Percentiles rank a stretch among this genome's conserved stretches.
Evolutionary conservation across 2,888 invertebrate species (phyloP).

Genomic region (Cataglyphis rosenhaueri): DNA sequence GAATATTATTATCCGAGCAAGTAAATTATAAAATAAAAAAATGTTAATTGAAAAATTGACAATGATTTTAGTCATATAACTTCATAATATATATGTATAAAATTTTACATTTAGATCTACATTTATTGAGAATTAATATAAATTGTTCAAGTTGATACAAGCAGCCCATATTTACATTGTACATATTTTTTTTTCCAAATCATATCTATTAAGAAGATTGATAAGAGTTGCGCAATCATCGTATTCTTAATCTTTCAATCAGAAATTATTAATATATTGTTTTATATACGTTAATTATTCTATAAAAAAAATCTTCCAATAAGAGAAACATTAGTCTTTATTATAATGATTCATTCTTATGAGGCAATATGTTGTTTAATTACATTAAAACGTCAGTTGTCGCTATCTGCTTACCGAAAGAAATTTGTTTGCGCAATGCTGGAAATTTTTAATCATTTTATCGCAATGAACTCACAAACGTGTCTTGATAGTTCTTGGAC

Average conservation of each 20-base stretch:
- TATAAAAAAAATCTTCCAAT: not conserved
- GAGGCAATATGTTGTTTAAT: not conserved
- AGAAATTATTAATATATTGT: not conserved
- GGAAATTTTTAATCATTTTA: slow-evolving; percentile 41
- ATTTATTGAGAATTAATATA: not conserved
- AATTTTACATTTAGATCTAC: not conserved
- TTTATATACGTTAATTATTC: not conserved
- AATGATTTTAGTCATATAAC: not conserved
- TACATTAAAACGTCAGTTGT: slow-evolving; percentile 16
- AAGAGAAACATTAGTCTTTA: not conserved
- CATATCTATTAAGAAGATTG: no score
- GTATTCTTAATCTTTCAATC: not conserved
- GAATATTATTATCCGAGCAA: no score
- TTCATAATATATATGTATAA: not conserved
- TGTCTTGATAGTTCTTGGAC: slow-evolving; percentile 13
- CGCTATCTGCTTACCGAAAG: slow-evolving; percentile 36
- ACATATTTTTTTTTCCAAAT: not conserved
- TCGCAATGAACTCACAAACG: slow-evolving; percentile 32
- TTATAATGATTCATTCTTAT: not conserved
- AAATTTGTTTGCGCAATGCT: slow-evolving; percentile 43
- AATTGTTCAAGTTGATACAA: not conserved
- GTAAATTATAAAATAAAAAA: not conserved
- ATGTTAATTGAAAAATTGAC: not conserved
- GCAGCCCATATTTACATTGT: not conserved
- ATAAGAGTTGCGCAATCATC: not conserved